phyloP scores from a whole-genome alignment of 2,888 invertebrate species.

The Cistogaster globosa region DNA sequence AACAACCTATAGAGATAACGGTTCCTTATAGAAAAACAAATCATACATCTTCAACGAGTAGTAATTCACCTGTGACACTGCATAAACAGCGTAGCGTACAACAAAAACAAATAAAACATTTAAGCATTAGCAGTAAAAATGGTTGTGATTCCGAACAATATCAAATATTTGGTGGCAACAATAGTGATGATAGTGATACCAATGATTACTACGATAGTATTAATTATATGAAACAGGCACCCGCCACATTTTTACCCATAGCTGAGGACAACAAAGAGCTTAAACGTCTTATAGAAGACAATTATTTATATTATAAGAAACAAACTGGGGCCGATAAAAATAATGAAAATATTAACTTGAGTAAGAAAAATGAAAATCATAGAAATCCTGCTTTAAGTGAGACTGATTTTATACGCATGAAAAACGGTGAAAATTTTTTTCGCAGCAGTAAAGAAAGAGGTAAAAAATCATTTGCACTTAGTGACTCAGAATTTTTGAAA shows the following conservation, averaged over 20 bases:
- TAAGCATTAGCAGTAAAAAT: constrained; percentile 68
- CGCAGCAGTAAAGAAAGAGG: constrained; percentile 69
- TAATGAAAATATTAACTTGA: neutral
- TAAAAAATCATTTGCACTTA: constrained; percentile 80
- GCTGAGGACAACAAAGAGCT: constrained; percentile 83
- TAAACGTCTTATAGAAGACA: constrained; percentile 82
- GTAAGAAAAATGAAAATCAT: constrained; percentile 9
- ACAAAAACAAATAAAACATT: constrained; percentile 23
- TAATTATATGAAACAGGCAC: constrained; percentile 72
- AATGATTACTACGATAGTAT: constrained; percentile 78
- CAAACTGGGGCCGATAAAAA: constrained; percentile 73
- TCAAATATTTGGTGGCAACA: constrained; percentile 74
- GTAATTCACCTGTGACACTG: constrained; percentile 52
- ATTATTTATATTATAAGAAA: constrained; percentile 82
- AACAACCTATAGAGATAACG: constrained; percentile 65
- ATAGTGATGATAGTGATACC: constrained; percentile 79
- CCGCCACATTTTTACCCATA: constrained; percentile 78
- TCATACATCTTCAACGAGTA: constrained; percentile 46
- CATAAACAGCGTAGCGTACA: constrained; percentile 49
- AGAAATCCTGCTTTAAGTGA: constrained; percentile 81
- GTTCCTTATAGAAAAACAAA: constrained; percentile 53
- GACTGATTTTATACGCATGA: constrained; percentile 81
- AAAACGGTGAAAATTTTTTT: constrained; percentile 75
- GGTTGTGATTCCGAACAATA: constrained; percentile 71
- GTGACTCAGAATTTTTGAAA: constrained; percentile 82